Evolutionary conservation across 92 coral and sea anemone species (phyloP).

Genomic region (Paramuricea clavata): DNA sequence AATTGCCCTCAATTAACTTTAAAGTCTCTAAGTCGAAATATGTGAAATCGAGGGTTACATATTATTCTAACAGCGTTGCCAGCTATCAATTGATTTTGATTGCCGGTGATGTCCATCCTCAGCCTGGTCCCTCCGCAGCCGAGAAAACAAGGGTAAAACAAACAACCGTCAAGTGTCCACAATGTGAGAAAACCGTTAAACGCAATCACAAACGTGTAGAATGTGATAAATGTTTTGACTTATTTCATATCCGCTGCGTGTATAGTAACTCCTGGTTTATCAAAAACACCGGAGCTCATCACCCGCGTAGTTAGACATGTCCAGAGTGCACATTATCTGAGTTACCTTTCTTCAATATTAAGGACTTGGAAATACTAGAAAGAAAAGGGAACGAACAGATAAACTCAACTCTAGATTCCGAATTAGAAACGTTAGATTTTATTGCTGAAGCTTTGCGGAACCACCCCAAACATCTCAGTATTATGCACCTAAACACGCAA

Average conservation of each 20-base stretch:
- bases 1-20: too few relatives aligned
- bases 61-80: not conserved
- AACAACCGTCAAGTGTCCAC: not conserved
- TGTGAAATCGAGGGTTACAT: too few relatives aligned
- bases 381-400: too few relatives aligned
- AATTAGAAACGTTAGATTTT: too few relatives aligned
- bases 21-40: too few relatives aligned
- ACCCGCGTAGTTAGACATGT: not conserved
- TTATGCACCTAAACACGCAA: not conserved
- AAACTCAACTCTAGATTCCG: too few relatives aligned
- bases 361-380: too few relatives aligned
- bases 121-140: not conserved
- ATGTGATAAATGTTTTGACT: constrained; percentile 35
- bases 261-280: not conserved
- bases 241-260: constrained; percentile 25
- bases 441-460: too few relatives aligned
- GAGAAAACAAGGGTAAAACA: too few relatives aligned
- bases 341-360: not conserved
- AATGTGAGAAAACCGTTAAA: constrained; percentile 21
- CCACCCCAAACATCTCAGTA: not conserved
- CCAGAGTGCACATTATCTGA: not conserved
- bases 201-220: constrained; percentile 24
- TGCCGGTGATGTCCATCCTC: not conserved
- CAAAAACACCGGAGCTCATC: not conserved
- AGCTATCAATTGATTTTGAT: not conserved